Evolutionary conservation across 1,140 invertebrate species (phyloP).

Genomic region (Calycopis cecrops): DNA sequence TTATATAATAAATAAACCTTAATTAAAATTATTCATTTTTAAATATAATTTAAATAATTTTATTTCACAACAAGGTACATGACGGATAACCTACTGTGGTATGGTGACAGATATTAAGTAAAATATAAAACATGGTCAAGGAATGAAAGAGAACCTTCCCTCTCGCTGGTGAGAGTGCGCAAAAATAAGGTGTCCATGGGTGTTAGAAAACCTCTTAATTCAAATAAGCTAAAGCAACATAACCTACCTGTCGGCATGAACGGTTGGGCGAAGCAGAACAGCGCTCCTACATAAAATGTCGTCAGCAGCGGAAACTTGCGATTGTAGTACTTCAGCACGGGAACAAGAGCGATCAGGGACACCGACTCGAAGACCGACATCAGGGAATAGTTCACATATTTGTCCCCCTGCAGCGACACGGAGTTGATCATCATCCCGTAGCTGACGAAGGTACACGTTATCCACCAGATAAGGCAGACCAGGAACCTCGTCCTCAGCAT

Average conservation of each 20-base stretch:
- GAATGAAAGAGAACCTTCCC: no score
- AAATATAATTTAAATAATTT: no score
- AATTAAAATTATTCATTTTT: no score
- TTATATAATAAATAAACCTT: no score
- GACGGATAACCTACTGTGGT: no score
- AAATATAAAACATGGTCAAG: no score
- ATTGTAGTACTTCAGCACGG: slow-evolving; percentile 41
- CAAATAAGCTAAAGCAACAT: background rate
- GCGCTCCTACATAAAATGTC: slow-evolving; percentile 40
- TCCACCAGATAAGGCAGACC: slow-evolving; percentile 82
- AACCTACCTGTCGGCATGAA: slow-evolving; percentile 52
- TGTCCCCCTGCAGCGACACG: slow-evolving; percentile 81
- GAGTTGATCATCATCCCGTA: slow-evolving; percentile 88
- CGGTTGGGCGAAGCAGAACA: slow-evolving; percentile 46
- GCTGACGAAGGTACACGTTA: slow-evolving; percentile 83
- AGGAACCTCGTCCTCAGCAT: slow-evolving; percentile 50
- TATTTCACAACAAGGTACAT: no score
- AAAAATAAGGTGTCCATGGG: no score
- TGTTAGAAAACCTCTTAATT: no score
- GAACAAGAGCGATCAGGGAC: slow-evolving; percentile 76
- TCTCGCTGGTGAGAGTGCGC: no score
- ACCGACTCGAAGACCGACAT: slow-evolving; percentile 80
- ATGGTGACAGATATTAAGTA: no score
- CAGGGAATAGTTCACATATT: slow-evolving; percentile 81
- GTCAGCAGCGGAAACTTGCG: slow-evolving; percentile 49